These are phyloP conservation scores for Tringa solitaria DNA, from an alignment of 2,113 vertebrate genomes.

Conservation along the genomic window DNA sequence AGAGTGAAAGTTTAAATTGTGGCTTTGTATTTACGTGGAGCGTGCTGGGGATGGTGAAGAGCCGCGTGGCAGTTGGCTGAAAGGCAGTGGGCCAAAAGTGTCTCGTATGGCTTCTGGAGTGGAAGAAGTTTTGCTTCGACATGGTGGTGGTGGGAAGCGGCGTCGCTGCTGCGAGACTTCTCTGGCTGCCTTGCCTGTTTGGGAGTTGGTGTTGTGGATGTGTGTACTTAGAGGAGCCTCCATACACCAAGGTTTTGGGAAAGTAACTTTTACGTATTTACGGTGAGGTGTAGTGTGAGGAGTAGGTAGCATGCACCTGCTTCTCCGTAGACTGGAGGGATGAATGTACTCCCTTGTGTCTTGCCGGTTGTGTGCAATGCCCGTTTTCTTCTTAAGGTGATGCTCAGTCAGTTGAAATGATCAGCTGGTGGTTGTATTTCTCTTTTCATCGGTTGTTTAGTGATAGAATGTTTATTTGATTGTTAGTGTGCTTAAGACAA, in stretches of 20 bases:
- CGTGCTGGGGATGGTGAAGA: neutral
- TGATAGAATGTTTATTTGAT: neutral
- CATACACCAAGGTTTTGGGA: rapidly evolving
- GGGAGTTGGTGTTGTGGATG: neutral
- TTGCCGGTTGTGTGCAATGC: rapidly evolving
- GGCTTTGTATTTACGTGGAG: neutral
- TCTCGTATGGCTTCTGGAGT: neutral
- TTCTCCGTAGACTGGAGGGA: neutral
- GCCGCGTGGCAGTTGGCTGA: neutral
- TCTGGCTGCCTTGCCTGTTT: neutral
- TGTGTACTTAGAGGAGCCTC: neutral
- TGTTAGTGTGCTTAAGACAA: neutral
- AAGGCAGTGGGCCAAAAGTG: neutral
- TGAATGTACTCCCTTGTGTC: neutral
- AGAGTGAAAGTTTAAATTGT: constrained; percentile 55
- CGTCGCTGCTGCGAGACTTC: neutral
- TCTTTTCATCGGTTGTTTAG: neutral
- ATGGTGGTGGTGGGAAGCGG: neutral
- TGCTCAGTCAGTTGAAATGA: neutral
- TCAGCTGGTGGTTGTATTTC: neutral
- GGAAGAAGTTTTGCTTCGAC: neutral
- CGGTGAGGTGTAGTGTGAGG: rapidly evolving
- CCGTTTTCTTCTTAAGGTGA: neutral
- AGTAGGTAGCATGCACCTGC: neutral
- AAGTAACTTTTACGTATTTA: neutral